phyloP scores from a whole-genome alignment of 2,888 invertebrate genomes.

The Drosophila pegasa region DNA sequence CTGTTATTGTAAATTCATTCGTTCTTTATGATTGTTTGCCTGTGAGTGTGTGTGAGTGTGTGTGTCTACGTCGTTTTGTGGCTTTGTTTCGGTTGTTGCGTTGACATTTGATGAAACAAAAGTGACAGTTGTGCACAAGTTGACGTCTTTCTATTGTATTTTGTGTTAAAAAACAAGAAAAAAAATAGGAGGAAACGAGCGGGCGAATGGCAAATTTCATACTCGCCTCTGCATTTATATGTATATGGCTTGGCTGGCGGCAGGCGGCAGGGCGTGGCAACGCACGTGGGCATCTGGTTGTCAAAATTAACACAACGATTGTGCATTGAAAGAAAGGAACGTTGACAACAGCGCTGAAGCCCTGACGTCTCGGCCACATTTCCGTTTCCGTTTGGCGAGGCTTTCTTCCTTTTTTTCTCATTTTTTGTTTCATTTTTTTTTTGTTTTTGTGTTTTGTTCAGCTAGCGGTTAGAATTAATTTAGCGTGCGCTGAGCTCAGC shows the following conservation, averaged over 20 bases:
- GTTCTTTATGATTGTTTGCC: conserved; percentile 49
- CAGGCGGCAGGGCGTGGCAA: conserved; percentile 18
- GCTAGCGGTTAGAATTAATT: conserved; percentile 72
- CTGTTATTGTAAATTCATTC: conserved; percentile 74
- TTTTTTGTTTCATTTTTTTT: background rate
- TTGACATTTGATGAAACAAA: conserved; percentile 81
- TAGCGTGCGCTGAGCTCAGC: conserved; percentile 78
- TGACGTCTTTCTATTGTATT: conserved; percentile 73
- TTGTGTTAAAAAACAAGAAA: conserved; percentile 29
- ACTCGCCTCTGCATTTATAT: conserved; percentile 25
- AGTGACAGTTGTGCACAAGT: conserved; percentile 78
- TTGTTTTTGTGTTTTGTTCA: conserved; percentile 53
- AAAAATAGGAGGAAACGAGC: conserved; percentile 17
- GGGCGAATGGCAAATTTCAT: conserved; percentile 54
- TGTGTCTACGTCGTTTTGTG: conserved; percentile 66
- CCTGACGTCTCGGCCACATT: conserved; percentile 74
- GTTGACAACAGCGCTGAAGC: conserved; percentile 62
- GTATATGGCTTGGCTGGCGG: conserved; percentile 4
- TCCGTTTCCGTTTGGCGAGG: conserved; percentile 73
- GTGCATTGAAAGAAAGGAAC: conserved; percentile 53
- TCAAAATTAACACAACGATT: conserved; percentile 78
- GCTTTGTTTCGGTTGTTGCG: conserved; percentile 80
- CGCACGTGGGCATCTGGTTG: conserved; percentile 76
- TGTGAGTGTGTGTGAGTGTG: conserved; percentile 12
- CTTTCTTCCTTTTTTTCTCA: conserved; percentile 18